A percentile compares a stretch with the other conserved stretches of the same genome.
Conservation (phyloP, 2,888 invertebrate genomes). For the Venustoraphidia nigricollis region DNA sequence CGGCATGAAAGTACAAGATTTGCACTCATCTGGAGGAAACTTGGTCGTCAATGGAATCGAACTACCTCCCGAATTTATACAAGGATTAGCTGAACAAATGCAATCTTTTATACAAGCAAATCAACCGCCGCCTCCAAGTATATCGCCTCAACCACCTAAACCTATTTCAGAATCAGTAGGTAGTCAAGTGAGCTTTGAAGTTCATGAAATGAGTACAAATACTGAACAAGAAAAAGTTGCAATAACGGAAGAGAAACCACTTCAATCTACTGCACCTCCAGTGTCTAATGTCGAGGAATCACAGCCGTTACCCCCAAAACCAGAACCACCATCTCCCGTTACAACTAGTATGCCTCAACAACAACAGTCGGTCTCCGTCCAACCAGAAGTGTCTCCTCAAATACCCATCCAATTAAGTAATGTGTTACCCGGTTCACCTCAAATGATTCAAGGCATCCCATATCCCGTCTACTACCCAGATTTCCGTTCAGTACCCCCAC, state of each 20-base stretch:
- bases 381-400: background rate
- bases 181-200: too few species aligned
- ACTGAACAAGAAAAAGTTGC: background rate
- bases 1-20: constrained; percentile 53
- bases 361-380: background rate
- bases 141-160: too few species aligned
- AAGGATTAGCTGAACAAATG: constrained; percentile 41
- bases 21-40: constrained; percentile 53
- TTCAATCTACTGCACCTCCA: background rate
- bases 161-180: too few species aligned
- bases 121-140: constrained; percentile 11
- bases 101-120: constrained; percentile 19
- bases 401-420: too few species aligned
- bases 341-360: too few species aligned
- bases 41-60: constrained; percentile 51
- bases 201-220: constrained; percentile 2
- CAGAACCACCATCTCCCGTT: too few species aligned
- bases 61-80: constrained; percentile 50
- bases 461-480: constrained; percentile 10
- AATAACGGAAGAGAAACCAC: background rate
- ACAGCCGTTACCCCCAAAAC: background rate
- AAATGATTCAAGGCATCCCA: constrained; percentile 18
- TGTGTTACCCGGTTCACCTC: background rate
- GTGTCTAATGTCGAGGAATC: constrained; percentile 6
- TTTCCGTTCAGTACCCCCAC: constrained; percentile 27